Evolutionary conservation across 2,113 vertebrate genomes (phyloP), one percentile per base, ranked within the genome.

Genomic region (Percina caprodes): DNA sequence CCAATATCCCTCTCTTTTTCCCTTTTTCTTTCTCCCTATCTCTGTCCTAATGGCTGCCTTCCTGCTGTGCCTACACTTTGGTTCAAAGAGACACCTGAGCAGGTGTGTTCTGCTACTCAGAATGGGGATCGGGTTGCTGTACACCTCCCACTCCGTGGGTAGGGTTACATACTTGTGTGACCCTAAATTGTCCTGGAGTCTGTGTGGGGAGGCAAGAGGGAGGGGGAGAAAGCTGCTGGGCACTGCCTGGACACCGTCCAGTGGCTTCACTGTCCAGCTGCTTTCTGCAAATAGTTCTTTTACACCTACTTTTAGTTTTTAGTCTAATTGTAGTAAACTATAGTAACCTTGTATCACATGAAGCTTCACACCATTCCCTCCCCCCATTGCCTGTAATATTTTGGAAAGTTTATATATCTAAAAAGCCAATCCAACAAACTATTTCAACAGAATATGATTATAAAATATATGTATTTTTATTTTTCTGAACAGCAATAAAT

Each of bases 1-100:
- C 62, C 48, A 21, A 24, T 30, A 58, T 30, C 63, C 69, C 18
- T 46, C 48, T 61, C 19, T 12, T n/a, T 59, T 2, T 19, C 15
- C 18, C 35, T 45, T 69, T 21, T 39, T 62, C 48, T 52, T 59
- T 35, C 45, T 23, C 21, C 55, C 19, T 16, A 8, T 63, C 46
- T 54, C 52, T 30, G 24, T 58, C 33, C 12, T 35, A 61, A 35
- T 60, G 58, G 74, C 55, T 45, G 58, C 39, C 65, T 69, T 68
- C 61, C 67, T 77, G 75, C 26, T 3, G 61, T 67, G 69, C 13
- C 77, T 79, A 5, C 18, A 15, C 76, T 79, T 35, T 42, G 33
- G n/a, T 68, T 80, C 69, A 86, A 66, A 75, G 60, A 56, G 94
- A 95, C 85, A 95, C 90, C 92, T 91, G 94, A 95, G 91, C 79